Evolutionary conservation across 2,797 vertebrate species (phyloP), one percentile per base, ranked within the genome.

Genomic region (Poecilia velifera): DNA sequence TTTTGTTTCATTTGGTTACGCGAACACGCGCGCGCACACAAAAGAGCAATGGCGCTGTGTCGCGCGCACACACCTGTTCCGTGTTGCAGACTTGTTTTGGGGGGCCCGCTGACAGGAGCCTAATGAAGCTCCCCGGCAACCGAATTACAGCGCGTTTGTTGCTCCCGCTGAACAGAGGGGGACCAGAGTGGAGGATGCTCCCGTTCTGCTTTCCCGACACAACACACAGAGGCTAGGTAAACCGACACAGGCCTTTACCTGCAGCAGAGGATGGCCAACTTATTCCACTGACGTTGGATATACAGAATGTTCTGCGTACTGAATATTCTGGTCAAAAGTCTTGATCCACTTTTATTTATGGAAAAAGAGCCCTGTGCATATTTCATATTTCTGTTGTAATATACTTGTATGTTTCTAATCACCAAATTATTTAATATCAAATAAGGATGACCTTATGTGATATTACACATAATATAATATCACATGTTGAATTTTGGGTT

Each of bases 51-150:
- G 49, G 76, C 78, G 74, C 64, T 46, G 78, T 25, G 77, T 5
- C 86, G 31, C 86, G 46, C 91, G 62, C 90, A 89, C 92, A 94
- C 94, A 94, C 93, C 93, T 95, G 93, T 94, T 94, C 90, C 90
- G 84, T 92, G 91, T 93, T 92, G 89, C 93, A 41, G 91, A 86
- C 86, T 88, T 91, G 89, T 93, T 89, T 79, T 86, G 81, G 79
- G 75, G 68, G 45, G 25, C 73, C 34, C 79, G 39, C 59, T 73
- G 84, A 22, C 85, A 85, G 76, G 73, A 72, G 88, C 86, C 74
- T 80, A 87, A 91, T 87, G 88, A 82, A 72, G 79, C 84, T 87
- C 77, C 74, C 53, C 3, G 55, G 82, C 81, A 76, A 84, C 79
- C 51, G 81, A 84, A 79, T 85, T 43, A 84, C 85, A 84, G 80